Conservation (phyloP, 2,113 vertebrate genomes). For the Toxostoma redivivum region DNA sequence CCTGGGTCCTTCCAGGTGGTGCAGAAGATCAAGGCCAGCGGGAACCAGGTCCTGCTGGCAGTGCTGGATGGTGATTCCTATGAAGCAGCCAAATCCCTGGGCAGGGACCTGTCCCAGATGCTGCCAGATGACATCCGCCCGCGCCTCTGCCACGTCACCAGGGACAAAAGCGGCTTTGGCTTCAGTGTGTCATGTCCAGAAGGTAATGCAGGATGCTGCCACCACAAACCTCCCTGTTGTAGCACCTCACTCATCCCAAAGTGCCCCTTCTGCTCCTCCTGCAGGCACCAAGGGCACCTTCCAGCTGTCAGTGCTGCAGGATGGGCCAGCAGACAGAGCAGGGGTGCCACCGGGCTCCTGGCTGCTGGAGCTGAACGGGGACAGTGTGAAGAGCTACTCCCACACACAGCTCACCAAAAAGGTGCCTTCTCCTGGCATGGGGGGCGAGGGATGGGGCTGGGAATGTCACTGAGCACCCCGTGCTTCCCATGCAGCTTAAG, state of each 20-base stretch:
- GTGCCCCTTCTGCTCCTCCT: neutral
- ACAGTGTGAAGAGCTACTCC: slow-evolving; percentile 70
- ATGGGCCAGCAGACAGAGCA: slow-evolving; percentile 81
- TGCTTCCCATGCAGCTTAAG: slow-evolving; percentile 70
- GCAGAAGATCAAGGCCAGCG: slow-evolving; percentile 78
- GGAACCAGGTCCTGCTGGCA: slow-evolving; percentile 79
- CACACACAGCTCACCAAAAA: slow-evolving; percentile 70
- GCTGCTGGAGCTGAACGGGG: slow-evolving; percentile 88
- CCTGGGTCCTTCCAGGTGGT: slow-evolving; percentile 73
- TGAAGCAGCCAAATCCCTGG: slow-evolving; percentile 52
- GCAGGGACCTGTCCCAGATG: slow-evolving; percentile 39
- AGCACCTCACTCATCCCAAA: rapidly evolving
- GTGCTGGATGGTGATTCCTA: slow-evolving; percentile 72
- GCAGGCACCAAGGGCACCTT: slow-evolving; percentile 79
- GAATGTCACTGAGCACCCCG: rapidly evolving
- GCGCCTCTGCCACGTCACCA: slow-evolving; percentile 78
- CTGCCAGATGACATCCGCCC: slow-evolving; percentile 65
- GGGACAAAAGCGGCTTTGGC: slow-evolving; percentile 77
- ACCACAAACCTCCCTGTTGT: rapidly evolving
- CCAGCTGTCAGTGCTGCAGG: slow-evolving; percentile 71
- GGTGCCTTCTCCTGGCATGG: slow-evolving; percentile 31
- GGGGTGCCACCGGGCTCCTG: slow-evolving; percentile 80
- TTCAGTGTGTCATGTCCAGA: slow-evolving; percentile 68
- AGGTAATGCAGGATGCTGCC: neutral
- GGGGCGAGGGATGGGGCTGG: rapidly evolving